Evolutionary conservation across 1,140 invertebrate genomes (phyloP).

Genomic region (Asbolus verrucosus): DNA sequence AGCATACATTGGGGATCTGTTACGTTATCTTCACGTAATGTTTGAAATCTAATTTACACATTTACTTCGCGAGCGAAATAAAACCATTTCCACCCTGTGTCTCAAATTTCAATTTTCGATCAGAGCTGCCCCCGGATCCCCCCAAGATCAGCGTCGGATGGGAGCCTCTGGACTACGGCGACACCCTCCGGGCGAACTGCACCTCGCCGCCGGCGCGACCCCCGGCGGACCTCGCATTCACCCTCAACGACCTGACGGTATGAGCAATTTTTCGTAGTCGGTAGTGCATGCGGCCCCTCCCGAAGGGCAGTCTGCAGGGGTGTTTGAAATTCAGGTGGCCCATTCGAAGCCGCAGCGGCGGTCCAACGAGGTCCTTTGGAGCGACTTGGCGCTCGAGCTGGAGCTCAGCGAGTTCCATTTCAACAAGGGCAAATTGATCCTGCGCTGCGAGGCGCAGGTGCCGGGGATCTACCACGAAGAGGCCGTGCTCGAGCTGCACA

Average conservation of each 20-base stretch:
- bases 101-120: conserved; percentile 54
- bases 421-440: conserved; percentile 65
- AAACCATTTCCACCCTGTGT: conserved; percentile 5
- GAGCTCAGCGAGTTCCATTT: conserved; percentile 61
- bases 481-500: conserved; percentile 67
- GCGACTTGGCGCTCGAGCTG: conserved; percentile 61
- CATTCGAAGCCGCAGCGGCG: too few relatives aligned
- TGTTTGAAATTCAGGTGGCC: too few relatives aligned
- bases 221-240: conserved; percentile 77
- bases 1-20: too few relatives aligned
- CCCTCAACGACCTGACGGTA: conserved; percentile 81
- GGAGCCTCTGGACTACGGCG: conserved; percentile 67
- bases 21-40: too few relatives aligned
- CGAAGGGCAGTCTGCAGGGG: too few relatives aligned
- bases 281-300: too few relatives aligned
- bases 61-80: too few relatives aligned
- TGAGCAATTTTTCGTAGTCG: conserved; percentile 47
- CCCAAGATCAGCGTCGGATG: conserved; percentile 68
- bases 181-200: conserved; percentile 80
- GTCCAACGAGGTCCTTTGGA: conserved; percentile 62
- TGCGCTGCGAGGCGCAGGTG: conserved; percentile 69
- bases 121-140: conserved; percentile 71
- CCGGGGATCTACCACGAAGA: conserved; percentile 68
- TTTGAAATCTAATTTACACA: too few relatives aligned
- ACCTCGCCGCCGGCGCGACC: conserved; percentile 79